A percentile compares a stretch with the other conserved stretches of the same genome.
Conservation (phyloP, 2,888 invertebrate species). For the Argyra leucocephala region DNA sequence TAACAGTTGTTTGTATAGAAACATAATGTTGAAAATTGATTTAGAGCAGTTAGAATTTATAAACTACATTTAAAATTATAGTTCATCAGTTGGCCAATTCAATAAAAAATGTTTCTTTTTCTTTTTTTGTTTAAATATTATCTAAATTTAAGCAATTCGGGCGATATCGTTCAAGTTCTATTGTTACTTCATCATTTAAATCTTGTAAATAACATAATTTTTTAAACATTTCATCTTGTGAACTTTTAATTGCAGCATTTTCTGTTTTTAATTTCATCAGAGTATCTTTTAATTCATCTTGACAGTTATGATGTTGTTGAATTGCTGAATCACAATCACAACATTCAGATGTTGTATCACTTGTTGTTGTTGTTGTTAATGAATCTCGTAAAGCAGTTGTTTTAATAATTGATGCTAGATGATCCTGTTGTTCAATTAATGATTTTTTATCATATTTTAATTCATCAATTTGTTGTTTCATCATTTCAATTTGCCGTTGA, state of each 20-base stretch:
- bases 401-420: slow-evolving; percentile 16
- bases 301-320: background rate
- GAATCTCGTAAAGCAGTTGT: slow-evolving; percentile 11
- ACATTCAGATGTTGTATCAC: background rate
- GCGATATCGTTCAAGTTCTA: slow-evolving; percentile 18
- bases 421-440: slow-evolving; percentile 19
- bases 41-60: too few species aligned
- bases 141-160: background rate
- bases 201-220: slow-evolving; percentile 21
- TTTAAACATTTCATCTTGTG: slow-evolving; percentile 20
- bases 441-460: slow-evolving; percentile 21
- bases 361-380: background rate
- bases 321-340: background rate
- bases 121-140: background rate
- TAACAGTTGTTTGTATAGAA: too few species aligned
- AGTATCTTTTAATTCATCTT: background rate
- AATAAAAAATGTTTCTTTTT: too few species aligned
- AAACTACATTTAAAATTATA: too few species aligned
- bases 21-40: too few species aligned
- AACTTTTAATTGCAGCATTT: slow-evolving; percentile 18
- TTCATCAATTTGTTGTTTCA: slow-evolving; percentile 19
- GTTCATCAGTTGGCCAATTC: too few species aligned
- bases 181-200: slow-evolving; percentile 19
- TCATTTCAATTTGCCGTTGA: slow-evolving; percentile 15
- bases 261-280: slow-evolving; percentile 17